A percentile compares a stretch with the other conserved stretches of the same genome.
phyloP scores from a whole-genome alignment of 2,888 invertebrate species.

The Stenodera caucasica region DNA sequence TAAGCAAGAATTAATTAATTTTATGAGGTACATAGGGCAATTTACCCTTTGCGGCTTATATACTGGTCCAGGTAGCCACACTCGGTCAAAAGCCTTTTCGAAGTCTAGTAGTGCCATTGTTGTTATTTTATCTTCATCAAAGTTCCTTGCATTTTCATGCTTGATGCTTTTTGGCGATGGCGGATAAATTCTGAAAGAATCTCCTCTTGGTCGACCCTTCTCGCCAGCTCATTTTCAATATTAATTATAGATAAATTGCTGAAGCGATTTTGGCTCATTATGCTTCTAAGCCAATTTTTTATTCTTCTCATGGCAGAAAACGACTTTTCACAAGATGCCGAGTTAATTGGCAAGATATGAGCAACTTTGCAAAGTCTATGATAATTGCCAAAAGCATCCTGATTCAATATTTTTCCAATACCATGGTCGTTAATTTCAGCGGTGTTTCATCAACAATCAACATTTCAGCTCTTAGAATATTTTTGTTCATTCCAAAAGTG shows the following conservation, averaged over 20 bases:
- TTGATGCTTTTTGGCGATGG: no score
- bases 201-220: no score
- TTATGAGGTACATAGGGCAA: neutral
- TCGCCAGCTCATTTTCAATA: no score
- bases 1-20: slow-evolving; percentile 1
- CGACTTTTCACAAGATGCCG: slow-evolving; percentile 13
- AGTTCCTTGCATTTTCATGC: no score
- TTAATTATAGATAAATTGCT: neutral
- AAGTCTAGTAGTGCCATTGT: neutral
- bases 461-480: neutral
- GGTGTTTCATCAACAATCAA: neutral
- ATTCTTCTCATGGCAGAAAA: slow-evolving; percentile 13
- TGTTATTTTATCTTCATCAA: slow-evolving; percentile 1
- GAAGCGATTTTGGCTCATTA: neutral
- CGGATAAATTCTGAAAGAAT: no score
- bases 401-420: slow-evolving; percentile 1
- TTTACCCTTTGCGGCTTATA: neutral
- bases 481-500: neutral
- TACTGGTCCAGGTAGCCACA: neutral
- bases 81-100: neutral
- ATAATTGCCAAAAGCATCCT: neutral
- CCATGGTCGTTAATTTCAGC: neutral
- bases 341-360: slow-evolving; percentile 3
- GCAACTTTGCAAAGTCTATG: slow-evolving; percentile 5
- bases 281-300: slow-evolving; percentile 10